phyloP scores from a whole-genome alignment of 2,888 invertebrate genomes.

The Pristionchus arcanus region DNA sequence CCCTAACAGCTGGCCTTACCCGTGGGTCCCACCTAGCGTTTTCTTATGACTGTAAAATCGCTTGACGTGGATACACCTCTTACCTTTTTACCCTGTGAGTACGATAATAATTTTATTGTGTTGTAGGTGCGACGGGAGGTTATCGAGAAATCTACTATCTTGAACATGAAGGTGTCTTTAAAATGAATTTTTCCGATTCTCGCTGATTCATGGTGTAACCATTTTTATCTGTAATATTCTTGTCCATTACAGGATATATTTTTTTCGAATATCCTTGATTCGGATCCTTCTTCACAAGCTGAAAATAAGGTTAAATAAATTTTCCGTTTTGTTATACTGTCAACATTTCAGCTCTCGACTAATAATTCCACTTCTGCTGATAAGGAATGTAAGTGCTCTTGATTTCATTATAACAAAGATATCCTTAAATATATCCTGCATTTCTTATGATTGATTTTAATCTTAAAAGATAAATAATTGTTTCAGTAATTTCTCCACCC shows the following conservation, averaged over 20 bases:
- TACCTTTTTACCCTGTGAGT: no score
- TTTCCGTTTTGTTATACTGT: neutral
- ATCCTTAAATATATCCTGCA: no score
- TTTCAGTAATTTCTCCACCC: neutral
- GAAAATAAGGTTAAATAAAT: neutral
- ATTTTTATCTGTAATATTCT: neutral
- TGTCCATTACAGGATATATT: neutral
- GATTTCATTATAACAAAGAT: neutral
- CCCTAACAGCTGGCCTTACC: no score
- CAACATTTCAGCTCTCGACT: neutral
- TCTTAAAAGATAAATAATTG: neutral
- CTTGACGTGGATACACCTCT: no score
- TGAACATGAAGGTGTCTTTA: neutral
- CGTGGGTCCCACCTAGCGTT: no score
- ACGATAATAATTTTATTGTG: neutral
- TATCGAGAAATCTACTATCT: neutral
- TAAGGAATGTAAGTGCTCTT: neutral
- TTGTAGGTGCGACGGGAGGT: neutral
- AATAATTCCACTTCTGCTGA: neutral
- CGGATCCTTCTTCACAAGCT: neutral
- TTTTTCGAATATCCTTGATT: neutral
- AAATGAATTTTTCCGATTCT: neutral
- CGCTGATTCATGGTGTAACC: neutral
- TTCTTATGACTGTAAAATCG: no score
- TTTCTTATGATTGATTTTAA: no score